Conservation (phyloP, 2,113 vertebrate species). For the Chrysochloris asiatica region DNA sequence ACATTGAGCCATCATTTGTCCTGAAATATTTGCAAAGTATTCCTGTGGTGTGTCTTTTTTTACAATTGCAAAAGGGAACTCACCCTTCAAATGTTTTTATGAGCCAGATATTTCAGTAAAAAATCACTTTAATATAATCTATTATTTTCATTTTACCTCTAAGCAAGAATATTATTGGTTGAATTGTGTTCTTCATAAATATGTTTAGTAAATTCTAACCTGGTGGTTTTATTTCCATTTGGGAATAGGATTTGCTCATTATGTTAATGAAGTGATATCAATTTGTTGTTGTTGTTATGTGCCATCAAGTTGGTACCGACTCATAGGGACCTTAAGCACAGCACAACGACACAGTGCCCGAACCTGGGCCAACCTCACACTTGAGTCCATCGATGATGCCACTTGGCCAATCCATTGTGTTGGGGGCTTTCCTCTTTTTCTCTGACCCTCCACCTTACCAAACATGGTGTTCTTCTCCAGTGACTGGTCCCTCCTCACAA, state of each 20-base stretch:
- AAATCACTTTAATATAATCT: slow-evolving; percentile 15
- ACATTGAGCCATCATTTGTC: background rate
- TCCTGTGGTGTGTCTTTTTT: background rate
- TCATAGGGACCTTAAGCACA: too few relatives aligned
- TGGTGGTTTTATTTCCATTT: background rate
- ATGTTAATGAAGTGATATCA: too few relatives aligned
- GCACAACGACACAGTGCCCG: too few relatives aligned
- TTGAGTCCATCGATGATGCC: too few relatives aligned
- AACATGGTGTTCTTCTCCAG: too few relatives aligned
- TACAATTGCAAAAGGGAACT: background rate
- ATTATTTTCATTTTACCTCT: slow-evolving; percentile 26
- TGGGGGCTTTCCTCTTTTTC: too few relatives aligned
- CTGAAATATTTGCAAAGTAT: background rate
- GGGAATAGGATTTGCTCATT: background rate
- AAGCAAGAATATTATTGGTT: background rate
- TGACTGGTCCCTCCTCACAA: too few relatives aligned
- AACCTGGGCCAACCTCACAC: too few relatives aligned
- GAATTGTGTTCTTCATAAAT: background rate
- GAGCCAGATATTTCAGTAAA: background rate
- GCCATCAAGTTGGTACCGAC: too few relatives aligned
- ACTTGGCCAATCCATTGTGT: too few relatives aligned
- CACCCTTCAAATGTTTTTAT: background rate
- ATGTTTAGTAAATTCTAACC: background rate
- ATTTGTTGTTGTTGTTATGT: too few relatives aligned
- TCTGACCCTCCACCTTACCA: too few relatives aligned